Evolutionary conservation across 1,140 invertebrate species (phyloP).

Genomic region (Drosophila mayri): DNA sequence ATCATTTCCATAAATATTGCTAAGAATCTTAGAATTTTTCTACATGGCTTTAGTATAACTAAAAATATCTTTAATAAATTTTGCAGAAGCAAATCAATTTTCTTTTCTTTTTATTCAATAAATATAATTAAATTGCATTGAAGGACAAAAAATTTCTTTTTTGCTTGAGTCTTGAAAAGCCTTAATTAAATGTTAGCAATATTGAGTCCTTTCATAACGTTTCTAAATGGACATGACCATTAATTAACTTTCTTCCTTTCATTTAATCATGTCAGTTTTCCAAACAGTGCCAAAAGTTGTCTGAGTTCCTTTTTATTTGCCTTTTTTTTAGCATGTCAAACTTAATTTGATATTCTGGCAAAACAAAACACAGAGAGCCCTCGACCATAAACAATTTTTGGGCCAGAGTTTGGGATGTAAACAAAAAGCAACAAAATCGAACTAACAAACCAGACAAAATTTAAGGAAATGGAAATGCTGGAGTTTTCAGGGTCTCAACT

Average conservation of each 20-base stretch:
- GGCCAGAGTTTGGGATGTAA: constrained; percentile 20
- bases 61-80: no score
- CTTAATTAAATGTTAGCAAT: constrained; percentile 7
- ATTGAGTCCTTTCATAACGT: constrained; percentile 3
- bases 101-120: not conserved
- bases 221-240: constrained; percentile 6
- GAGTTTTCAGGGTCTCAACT: not conserved
- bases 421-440: constrained; percentile 59
- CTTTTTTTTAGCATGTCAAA: constrained; percentile 52
- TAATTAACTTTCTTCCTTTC: constrained; percentile 23
- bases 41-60: no score
- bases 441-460: constrained; percentile 51
- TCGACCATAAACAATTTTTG: not conserved
- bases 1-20: no score
- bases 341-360: constrained; percentile 60
- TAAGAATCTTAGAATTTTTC: no score
- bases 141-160: no score
- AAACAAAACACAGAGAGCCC: constrained; percentile 9
- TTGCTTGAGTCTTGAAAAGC: not conserved
- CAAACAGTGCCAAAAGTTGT: constrained; percentile 13
- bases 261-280: constrained; percentile 19
- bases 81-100: not conserved
- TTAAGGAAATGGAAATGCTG: not conserved
- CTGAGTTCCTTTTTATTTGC: constrained; percentile 11
- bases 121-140: not conserved